Conservation (phyloP, 2,797 vertebrate species). For the Selene dorsalis region DNA sequence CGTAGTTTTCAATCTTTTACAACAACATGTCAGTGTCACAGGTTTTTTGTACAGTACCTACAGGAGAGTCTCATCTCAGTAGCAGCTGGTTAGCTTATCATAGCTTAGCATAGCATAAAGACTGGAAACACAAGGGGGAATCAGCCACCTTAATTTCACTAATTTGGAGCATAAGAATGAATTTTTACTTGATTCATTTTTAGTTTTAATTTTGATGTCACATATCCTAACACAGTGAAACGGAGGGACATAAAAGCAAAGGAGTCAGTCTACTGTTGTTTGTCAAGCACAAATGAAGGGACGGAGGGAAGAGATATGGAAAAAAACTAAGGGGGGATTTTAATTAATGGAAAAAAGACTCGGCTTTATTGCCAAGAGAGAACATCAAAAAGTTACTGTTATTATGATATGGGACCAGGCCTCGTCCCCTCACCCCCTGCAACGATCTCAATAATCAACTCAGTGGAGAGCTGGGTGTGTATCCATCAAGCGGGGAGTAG, state of each 20-base stretch:
- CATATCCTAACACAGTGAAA: background rate
- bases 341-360: background rate
- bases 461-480: slow-evolving; percentile 32
- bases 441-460: slow-evolving; percentile 47
- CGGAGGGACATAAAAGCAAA: background rate
- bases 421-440: slow-evolving; percentile 4
- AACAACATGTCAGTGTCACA: background rate
- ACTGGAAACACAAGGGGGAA: background rate
- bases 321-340: background rate
- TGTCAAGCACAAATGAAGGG: background rate
- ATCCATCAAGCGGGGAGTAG: slow-evolving; percentile 52
- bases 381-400: background rate
- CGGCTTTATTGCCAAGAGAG: background rate
- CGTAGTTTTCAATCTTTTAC: background rate
- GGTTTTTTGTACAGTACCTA: background rate
- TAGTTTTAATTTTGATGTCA: background rate
- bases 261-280: background rate
- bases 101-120: background rate
- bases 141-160: background rate
- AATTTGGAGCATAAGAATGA: background rate
- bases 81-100: background rate
- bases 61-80: background rate
- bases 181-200: background rate
- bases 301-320: background rate
- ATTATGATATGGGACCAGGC: slow-evolving; percentile 1